phyloP scores from a whole-genome alignment of 2,888 invertebrate genomes.

The Eupithecia exiguata region DNA sequence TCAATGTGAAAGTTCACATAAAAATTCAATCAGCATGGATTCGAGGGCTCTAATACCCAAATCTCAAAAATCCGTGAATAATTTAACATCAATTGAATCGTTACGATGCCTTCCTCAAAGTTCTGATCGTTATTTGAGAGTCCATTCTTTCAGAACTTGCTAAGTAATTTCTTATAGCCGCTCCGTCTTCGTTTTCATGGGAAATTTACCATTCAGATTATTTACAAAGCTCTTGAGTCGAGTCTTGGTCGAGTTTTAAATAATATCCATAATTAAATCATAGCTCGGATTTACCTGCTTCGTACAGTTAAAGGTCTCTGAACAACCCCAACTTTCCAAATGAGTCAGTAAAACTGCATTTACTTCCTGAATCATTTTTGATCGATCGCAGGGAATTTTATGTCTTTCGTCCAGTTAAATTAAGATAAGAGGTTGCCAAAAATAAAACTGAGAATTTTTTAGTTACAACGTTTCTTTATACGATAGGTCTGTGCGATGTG shows the following conservation, averaged over 20 bases:
- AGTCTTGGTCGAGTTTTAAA: background rate
- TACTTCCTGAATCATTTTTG: background rate
- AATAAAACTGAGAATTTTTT: too few species aligned
- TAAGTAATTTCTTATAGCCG: constrained; percentile 42
- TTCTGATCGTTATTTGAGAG: constrained; percentile 44
- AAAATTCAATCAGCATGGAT: constrained; percentile 23
- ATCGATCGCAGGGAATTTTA: too few species aligned
- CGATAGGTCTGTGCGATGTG: too few species aligned
- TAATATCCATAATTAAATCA: background rate
- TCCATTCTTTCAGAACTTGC: constrained; percentile 42
- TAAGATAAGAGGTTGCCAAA: too few species aligned
- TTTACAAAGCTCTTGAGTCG: constrained; percentile 1
- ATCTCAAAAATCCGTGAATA: constrained; percentile 54
- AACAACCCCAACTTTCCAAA: background rate
- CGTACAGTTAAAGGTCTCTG: background rate
- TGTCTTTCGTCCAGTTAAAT: too few species aligned
- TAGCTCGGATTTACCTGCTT: background rate
- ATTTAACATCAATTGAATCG: constrained; percentile 58
- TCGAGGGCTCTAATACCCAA: constrained; percentile 41
- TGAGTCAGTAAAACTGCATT: background rate
- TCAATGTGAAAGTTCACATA: constrained; percentile 29
- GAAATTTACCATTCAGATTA: background rate
- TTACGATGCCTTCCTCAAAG: constrained; percentile 43
- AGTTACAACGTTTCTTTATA: too few species aligned
- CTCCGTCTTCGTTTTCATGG: constrained; percentile 50